These are phyloP conservation scores for Pygathrix nemaeus DNA, from an alignment of 2,113 vertebrate genomes.

Conservation along the genomic window DNA sequence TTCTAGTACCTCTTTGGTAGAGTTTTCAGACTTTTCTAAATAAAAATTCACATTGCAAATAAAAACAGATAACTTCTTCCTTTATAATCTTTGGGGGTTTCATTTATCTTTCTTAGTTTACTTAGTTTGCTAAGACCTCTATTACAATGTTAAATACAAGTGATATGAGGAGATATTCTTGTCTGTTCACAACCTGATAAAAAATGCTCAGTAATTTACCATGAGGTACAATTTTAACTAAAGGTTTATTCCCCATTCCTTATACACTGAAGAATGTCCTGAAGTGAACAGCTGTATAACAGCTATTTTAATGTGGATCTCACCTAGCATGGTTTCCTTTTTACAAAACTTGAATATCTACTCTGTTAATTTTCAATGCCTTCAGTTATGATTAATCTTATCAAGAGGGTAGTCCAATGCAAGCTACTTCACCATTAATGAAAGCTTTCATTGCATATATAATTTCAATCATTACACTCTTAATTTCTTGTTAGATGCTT, in stretches of 20 bases:
- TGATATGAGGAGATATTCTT: background rate
- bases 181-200: background rate
- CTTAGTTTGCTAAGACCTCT: background rate
- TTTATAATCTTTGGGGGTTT: background rate
- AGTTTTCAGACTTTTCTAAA: background rate
- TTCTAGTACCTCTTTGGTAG: background rate
- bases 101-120: background rate
- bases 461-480: conserved; percentile 5
- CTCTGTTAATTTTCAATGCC: background rate
- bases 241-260: background rate
- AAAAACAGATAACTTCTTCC: background rate
- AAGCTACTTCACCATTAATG: background rate
- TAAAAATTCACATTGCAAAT: background rate
- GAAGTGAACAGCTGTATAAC: background rate
- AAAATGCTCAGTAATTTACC: background rate
- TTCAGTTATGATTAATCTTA: conserved; percentile 8
- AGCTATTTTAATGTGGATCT: background rate
- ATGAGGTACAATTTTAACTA: background rate
- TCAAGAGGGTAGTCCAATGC: background rate
- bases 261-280: background rate
- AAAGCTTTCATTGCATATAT: background rate
- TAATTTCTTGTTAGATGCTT: background rate
- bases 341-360: background rate
- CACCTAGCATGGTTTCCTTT: background rate
- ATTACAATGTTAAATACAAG: background rate